phyloP scores from a whole-genome alignment of 2,888 invertebrate genomes.

The Erpobdella octoculata region DNA sequence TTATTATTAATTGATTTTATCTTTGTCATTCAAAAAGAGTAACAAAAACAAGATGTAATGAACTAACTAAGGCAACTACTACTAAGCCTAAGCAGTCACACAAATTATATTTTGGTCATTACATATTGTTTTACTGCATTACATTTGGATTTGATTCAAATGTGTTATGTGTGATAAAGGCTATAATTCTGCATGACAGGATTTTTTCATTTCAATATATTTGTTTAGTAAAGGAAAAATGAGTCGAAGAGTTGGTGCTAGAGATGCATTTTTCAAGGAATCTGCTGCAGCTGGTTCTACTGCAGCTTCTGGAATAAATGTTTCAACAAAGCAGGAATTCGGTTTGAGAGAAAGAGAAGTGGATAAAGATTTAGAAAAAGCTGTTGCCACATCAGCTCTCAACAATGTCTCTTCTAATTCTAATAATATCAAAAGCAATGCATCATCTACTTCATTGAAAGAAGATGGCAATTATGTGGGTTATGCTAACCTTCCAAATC shows the following conservation, averaged over 20 bases:
- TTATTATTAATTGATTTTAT: too few relatives aligned
- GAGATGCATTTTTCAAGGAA: slow-evolving; percentile 16
- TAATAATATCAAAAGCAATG: background rate
- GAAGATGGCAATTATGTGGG: slow-evolving; percentile 36
- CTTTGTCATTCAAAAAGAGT: too few relatives aligned
- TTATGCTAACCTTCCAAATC: slow-evolving; percentile 38
- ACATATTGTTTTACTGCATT: too few relatives aligned
- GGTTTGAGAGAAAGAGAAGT: slow-evolving; percentile 22
- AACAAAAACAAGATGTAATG: too few relatives aligned
- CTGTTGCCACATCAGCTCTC: background rate
- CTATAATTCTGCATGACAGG: too few relatives aligned
- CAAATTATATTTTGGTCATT: too few relatives aligned
- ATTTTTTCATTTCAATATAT: too few relatives aligned
- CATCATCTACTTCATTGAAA: background rate
- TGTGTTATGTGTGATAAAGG: too few relatives aligned
- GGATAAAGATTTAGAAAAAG: slow-evolving; percentile 15
- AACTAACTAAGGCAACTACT: too few relatives aligned
- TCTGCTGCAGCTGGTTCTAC: background rate
- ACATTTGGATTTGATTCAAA: too few relatives aligned
- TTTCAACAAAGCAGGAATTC: background rate
- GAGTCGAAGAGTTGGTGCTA: slow-evolving; percentile 8
- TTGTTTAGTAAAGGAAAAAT: too few relatives aligned
- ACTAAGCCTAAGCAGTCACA: too few relatives aligned
- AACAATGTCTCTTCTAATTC: slow-evolving; percentile 10
- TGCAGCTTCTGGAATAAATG: background rate